phyloP scores from a whole-genome alignment of 2,888 invertebrate genomes.

The Dusona sp. region DNA sequence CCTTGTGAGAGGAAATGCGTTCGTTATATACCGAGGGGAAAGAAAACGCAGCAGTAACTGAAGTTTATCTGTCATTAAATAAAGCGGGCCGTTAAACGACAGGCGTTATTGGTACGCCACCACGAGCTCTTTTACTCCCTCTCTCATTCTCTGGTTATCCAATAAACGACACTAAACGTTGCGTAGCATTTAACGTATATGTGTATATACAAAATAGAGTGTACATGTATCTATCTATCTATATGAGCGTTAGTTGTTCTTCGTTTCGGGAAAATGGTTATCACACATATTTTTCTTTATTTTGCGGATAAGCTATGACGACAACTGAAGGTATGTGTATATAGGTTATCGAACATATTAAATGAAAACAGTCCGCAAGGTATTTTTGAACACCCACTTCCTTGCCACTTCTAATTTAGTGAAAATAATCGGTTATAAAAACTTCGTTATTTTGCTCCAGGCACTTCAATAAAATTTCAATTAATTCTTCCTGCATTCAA shows the following conservation, averaged over 20 bases:
- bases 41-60: constrained; percentile 59
- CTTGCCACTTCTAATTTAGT: not conserved
- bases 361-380: not conserved
- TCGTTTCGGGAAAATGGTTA: constrained; percentile 27
- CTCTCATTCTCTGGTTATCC: constrained; percentile 52
- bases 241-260: constrained; percentile 24
- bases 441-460: not conserved
- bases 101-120: constrained; percentile 65
- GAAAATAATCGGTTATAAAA: not conserved
- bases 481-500: not conserved
- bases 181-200: constrained; percentile 43
- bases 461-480: not conserved
- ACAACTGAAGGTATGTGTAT: not conserved
- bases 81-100: constrained; percentile 78
- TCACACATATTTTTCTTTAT: constrained; percentile 44
- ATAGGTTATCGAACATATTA: constrained; percentile 26
- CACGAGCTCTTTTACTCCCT: constrained; percentile 55
- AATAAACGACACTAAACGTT: constrained; percentile 67
- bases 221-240: not conserved
- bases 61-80: constrained; percentile 78
- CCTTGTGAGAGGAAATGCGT: constrained; percentile 44
- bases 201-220: constrained; percentile 8
- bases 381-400: not conserved
- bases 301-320: constrained; percentile 46
- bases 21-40: constrained; percentile 31